Conservation (phyloP, 2,888 invertebrate genomes). For the Drosophila suboccidentalis region DNA sequence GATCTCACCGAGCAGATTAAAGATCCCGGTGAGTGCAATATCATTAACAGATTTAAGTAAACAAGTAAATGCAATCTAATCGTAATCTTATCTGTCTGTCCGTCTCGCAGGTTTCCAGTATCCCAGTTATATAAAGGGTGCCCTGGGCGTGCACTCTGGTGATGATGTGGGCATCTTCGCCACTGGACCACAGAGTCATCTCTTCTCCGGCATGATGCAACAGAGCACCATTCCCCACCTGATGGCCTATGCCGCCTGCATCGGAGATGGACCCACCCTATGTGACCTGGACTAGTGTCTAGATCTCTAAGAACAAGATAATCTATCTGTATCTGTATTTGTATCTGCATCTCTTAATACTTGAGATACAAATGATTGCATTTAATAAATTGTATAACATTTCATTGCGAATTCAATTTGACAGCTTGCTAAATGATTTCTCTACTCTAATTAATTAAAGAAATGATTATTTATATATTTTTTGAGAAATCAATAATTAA, state of each 20-base stretch:
- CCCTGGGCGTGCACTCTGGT: constrained; percentile 89
- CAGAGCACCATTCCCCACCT: constrained; percentile 92
- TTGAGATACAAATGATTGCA: neutral
- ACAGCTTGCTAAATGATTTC: constrained; percentile 28
- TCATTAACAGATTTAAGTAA: neutral
- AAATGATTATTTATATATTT: constrained; percentile 10
- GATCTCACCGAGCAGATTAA: constrained; percentile 58
- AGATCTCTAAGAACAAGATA: neutral
- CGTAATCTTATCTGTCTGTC: neutral
- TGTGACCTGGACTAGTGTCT: constrained; percentile 31
- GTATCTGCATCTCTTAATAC: constrained; percentile 2
- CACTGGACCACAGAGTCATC: constrained; percentile 91
- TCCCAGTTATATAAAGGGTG: constrained; percentile 87
- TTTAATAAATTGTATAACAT: neutral
- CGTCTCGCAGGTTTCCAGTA: constrained; percentile 49
- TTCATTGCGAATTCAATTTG: constrained; percentile 31
- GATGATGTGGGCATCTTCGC: constrained; percentile 93
- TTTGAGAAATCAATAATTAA: constrained; percentile 61
- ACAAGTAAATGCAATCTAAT: neutral
- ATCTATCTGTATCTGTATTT: neutral
- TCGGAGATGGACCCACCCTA: constrained; percentile 86
- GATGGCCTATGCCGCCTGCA: constrained; percentile 90
- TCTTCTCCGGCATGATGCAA: constrained; percentile 91
- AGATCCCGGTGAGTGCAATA: constrained; percentile 39
- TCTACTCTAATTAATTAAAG: constrained; percentile 33